A percentile compares a stretch with the other conserved stretches of the same genome.
phyloP scores from a whole-genome alignment of 2,888 invertebrate genomes.

The Trichacis sp. region DNA sequence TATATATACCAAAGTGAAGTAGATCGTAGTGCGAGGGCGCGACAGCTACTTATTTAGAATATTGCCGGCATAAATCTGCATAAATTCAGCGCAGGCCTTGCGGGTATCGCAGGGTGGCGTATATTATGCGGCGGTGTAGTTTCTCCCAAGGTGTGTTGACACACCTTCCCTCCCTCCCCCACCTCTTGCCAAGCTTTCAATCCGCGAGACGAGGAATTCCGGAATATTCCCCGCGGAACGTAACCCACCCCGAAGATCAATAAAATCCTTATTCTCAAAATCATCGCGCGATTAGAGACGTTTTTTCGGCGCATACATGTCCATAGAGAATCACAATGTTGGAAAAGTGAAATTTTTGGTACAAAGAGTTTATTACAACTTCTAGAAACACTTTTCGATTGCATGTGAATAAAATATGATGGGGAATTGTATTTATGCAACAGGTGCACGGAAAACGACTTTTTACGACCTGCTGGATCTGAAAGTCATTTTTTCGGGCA shows the following conservation, averaged over 20 bases:
- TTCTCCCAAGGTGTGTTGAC: constrained; percentile 49
- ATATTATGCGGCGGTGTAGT: constrained; percentile 56
- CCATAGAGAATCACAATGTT: too few relatives aligned
- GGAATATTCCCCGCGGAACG: constrained; percentile 18
- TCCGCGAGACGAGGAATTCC: constrained; percentile 30
- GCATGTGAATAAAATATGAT: too few relatives aligned
- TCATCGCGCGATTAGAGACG: too few relatives aligned
- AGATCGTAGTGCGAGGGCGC: constrained; percentile 43
- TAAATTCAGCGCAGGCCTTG: constrained; percentile 65
- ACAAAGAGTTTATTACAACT: too few relatives aligned
- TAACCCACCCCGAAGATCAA: neutral
- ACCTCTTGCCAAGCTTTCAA: constrained; percentile 23
- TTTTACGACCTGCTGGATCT: too few relatives aligned
- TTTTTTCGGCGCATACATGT: too few relatives aligned
- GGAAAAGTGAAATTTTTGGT: too few relatives aligned
- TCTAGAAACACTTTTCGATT: too few relatives aligned
- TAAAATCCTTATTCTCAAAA: neutral
- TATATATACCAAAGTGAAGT: constrained; percentile 27
- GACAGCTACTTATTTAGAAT: constrained; percentile 68
- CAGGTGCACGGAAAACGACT: too few relatives aligned
- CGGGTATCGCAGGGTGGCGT: constrained; percentile 56
- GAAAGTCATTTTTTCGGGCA: too few relatives aligned
- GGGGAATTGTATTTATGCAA: too few relatives aligned
- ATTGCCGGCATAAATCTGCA: constrained; percentile 68
- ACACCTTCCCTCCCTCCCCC: constrained; percentile 48